Base-by-base conservation (phyloP, 2,797 vertebrate genomes). In the Tadarida brasiliensis region DNA sequence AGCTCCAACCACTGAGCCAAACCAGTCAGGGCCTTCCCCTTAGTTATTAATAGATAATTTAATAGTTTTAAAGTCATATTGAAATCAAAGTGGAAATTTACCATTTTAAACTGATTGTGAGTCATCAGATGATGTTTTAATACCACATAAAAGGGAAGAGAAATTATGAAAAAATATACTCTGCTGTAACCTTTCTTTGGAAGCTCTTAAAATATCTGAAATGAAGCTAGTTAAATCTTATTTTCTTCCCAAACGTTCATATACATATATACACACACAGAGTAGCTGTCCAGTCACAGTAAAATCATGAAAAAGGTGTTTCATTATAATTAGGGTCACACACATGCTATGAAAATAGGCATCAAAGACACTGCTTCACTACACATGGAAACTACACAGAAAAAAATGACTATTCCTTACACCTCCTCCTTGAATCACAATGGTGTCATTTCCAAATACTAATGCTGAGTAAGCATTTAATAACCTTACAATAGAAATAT, bases 21-120 rank as follows among this genome's bases (percentile, higher is more conserved):
- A 44, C 39, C 39, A 44, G 39, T 44, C 39, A 44, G 39, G 39
- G 39, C 7, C 39, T 44, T 44, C 39, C 39, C 39, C 39, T 44
- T 44, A 44, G 39, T 44, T 81, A 81, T 56, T 94, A 89, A 86
- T 35, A 91, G 10, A 88, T 59, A 63, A 3, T 85, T 76, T 78
- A 71, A 83, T 89, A 89, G 71, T 93, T 92, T 94, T 86, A 28
- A 94, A 91, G 84, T 81, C 39, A 54, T 49, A 92, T 73, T 95
- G 84, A 90, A 90, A 87, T 39, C 51, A 95, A 94, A 90, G 35
- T 87, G 65, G 47, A 92, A 67, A 85, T 67, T 80, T 56, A 61
- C 7, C 35, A 83, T 59, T 89, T 94, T 15, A 88, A 86, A 84
- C 61, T 78, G 47, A 92, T 3, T 54, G 4, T 78, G 56, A 90